Conservation (phyloP, 35 echinoderm and acorn worm species). For the Ophioderma brevispina region DNA sequence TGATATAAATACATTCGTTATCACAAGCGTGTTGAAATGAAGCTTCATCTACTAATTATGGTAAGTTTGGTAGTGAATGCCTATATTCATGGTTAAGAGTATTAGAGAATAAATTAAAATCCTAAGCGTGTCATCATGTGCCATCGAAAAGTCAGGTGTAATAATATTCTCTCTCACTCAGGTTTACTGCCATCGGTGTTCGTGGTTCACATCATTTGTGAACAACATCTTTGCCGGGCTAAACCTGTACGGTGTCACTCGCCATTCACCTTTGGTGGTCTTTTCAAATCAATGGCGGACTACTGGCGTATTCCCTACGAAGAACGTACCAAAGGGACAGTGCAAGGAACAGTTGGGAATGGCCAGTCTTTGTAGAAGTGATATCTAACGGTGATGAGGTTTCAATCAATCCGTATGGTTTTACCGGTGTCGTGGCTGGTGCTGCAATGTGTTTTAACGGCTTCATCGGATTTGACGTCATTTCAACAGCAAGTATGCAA, state of each 20-base stretch:
- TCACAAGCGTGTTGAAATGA: no score
- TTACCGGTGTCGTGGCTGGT: constrained; percentile 41
- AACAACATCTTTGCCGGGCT: constrained; percentile 71
- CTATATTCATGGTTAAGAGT: neutral
- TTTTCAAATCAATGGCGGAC: constrained; percentile 33
- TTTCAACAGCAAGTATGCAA: constrained; percentile 56
- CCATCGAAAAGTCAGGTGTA: neutral
- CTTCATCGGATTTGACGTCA: constrained; percentile 77
- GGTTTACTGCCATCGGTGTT: constrained; percentile 43
- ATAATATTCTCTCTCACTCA: neutral
- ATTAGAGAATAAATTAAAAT: neutral
- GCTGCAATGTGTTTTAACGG: constrained; percentile 76
- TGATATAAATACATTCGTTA: no score
- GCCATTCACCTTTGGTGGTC: constrained; percentile 51
- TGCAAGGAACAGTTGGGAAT: neutral
- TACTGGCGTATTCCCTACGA: constrained; percentile 68
- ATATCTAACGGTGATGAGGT: constrained; percentile 41
- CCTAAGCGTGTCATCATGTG: neutral
- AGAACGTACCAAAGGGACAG: constrained; percentile 31
- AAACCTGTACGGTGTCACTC: constrained; percentile 51
- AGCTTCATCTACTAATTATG: neutral
- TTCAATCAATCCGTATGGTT: constrained; percentile 79
- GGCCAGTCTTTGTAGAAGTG: neutral
- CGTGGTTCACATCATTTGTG: constrained; percentile 43
- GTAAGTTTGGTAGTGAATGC: neutral